These are phyloP conservation scores for Decapterus maruadsi DNA, from an alignment of 2,797 vertebrate genomes.

Conservation along the genomic window DNA sequence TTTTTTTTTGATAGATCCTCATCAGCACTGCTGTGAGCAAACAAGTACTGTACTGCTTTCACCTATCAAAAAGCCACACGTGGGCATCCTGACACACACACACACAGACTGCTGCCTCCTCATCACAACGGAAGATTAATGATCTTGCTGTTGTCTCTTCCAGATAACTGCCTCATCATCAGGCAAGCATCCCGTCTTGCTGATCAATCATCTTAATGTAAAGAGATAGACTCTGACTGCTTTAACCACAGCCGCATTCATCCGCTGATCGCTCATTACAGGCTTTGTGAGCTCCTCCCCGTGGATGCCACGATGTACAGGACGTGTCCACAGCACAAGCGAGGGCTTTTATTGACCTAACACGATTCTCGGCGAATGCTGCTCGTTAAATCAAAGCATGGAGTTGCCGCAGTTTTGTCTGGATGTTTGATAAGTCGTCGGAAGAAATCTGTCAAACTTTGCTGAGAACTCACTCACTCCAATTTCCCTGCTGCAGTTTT, in stretches of 20 bases:
- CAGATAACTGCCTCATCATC: conserved; percentile 77
- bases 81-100: conserved; percentile 24
- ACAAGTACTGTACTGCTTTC: conserved; percentile 46
- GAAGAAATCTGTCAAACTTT: conserved; percentile 1
- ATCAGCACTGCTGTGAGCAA: conserved; percentile 60
- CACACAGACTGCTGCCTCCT: conserved; percentile 38
- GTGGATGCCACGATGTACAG: conserved; percentile 19
- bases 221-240: conserved; percentile 67
- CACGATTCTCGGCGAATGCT: conserved; percentile 10
- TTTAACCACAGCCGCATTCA: conserved; percentile 51
- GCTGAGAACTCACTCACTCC: background rate
- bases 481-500: background rate
- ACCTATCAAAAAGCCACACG: conserved; percentile 56
- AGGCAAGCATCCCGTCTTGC: conserved; percentile 54
- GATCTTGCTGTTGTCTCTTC: conserved; percentile 65
- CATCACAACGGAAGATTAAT: conserved; percentile 72
- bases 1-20: conserved; percentile 41
- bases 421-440: background rate
- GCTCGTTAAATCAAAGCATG: background rate
- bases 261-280: conserved; percentile 54
- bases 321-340: conserved; percentile 10
- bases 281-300: conserved; percentile 30
- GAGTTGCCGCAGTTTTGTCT: background rate
- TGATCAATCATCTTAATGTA: conserved; percentile 80
- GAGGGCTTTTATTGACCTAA: conserved; percentile 17